Conservation (phyloP, 2,797 vertebrate species). For the Cuculus canorus region DNA sequence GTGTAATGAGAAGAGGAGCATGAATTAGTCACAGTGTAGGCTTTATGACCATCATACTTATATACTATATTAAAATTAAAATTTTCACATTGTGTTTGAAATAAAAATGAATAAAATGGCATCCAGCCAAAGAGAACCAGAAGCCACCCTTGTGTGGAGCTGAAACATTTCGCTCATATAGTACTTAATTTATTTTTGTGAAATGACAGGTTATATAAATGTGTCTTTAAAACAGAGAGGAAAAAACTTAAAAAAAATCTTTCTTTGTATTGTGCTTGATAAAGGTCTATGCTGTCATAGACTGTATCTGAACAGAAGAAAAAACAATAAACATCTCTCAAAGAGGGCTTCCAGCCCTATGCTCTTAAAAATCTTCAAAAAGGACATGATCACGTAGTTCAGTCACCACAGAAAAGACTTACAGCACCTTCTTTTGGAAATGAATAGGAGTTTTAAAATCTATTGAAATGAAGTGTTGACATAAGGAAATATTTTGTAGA, state of each 20-base stretch:
- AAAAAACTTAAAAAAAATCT: conserved; percentile 31
- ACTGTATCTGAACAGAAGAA: conserved; percentile 55
- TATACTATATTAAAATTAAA: conserved; percentile 72
- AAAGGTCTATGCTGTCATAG: conserved; percentile 27
- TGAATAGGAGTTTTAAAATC: conserved; percentile 56
- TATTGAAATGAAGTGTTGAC: conserved; percentile 70
- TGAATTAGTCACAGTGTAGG: conserved; percentile 57
- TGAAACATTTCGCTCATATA: conserved; percentile 76
- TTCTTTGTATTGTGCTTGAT: conserved; percentile 57
- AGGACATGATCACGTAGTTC: conserved; percentile 20
- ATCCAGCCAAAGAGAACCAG: conserved; percentile 73
- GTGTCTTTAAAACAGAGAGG: conserved; percentile 72
- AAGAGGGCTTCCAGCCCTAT: conserved; percentile 25
- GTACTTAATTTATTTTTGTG: conserved; percentile 79
- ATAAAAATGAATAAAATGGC: conserved; percentile 77
- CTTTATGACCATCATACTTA: conserved; percentile 55
- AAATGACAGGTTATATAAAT: conserved; percentile 78
- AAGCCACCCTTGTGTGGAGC: conserved; percentile 74
- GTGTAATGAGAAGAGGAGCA: conserved; percentile 18
- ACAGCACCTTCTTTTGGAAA: conserved; percentile 51
- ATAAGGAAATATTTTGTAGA: conserved; percentile 73
- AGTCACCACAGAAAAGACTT: conserved; percentile 53
- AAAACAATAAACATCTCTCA: conserved; percentile 49
- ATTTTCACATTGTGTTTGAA: conserved; percentile 76
- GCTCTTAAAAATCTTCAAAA: conserved; percentile 59